Base-by-base conservation (phyloP, 2,888 invertebrate species). In the Tipula confusa region DNA sequence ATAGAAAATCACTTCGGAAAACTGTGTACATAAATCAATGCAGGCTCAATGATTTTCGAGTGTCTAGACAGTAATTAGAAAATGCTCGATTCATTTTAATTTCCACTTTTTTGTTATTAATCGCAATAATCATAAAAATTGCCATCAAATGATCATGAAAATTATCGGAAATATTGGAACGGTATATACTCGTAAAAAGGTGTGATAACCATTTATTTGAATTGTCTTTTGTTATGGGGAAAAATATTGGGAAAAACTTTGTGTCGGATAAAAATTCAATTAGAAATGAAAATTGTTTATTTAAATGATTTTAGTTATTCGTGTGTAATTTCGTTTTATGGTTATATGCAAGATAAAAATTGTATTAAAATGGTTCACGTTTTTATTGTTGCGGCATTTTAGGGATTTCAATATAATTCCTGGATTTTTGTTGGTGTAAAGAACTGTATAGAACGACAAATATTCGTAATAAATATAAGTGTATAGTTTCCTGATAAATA, bases 261-360 rank as follows among this genome's bases (percentile, higher is more conserved):
- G 64, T 64, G 64, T 64, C 24, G 64, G 64, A 64, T 64, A 24
- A 64, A 64, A 64, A 64, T 64, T 64, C 64, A 64, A 64, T 64
- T 64, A 64, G 64, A 64, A 24, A 64, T 64, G 64, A n/a, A 24
- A 64, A 64, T 64, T 64, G 64, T 64, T 64, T 64, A 24, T 64
- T 24, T 24, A 64, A 24, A 64, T 24, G 5, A 43, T 43, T 43
- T 6, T 43, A 43, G 15, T 43, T 15, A 1, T 43, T 18, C 13
- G 43, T 15, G 43, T 43, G 15, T 15, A 15, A 24, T 64, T 24
- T 24, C 64, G 9, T 64, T 64, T 64, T 64, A 64, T 64, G 43
- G 43, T 15, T n/a, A n/a, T n/a, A n/a, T n/a, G n/a, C n/a, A n/a
- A n/a, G n/a, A n/a, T n/a, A n/a, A n/a, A n/a, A 11, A 43, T 15